A percentile compares a stretch with the other conserved stretches of the same genome.
These are phyloP conservation scores for Brachyopa scutellaris DNA, from an alignment of 2,888 invertebrate species.

Conservation along the genomic window DNA sequence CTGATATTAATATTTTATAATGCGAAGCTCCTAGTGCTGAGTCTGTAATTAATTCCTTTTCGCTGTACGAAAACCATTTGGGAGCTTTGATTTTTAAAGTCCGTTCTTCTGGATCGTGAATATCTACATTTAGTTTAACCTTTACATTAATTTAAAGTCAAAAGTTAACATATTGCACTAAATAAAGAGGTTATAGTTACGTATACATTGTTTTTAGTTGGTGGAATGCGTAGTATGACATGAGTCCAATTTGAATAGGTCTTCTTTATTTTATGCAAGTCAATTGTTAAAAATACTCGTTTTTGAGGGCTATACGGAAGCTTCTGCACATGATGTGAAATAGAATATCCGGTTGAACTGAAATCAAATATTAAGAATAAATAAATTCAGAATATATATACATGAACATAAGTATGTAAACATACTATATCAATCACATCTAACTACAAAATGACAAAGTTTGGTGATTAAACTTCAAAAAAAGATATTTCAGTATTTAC, in stretches of 20 bases:
- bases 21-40: conserved; percentile 84
- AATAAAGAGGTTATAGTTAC: not conserved
- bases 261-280: conserved; percentile 85
- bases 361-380: not conserved
- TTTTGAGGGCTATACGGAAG: conserved; percentile 36
- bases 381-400: no score
- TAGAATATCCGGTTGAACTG: conserved; percentile 43
- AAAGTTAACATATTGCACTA: not conserved
- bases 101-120: conserved; percentile 83
- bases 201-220: conserved; percentile 84
- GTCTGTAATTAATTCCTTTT: conserved; percentile 82
- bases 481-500: no score
- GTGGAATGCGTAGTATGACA: conserved; percentile 86
- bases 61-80: conserved; percentile 81
- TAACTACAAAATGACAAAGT: no score
- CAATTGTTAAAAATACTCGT: conserved; percentile 78
- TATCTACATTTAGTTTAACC: conserved; percentile 86
- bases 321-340: conserved; percentile 53
- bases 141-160: conserved; percentile 79
- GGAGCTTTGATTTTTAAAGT: conserved; percentile 79
- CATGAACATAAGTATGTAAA: no score
- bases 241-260: conserved; percentile 86
- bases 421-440: no score
- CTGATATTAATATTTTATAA: conserved; percentile 85
- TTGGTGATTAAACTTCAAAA: no score